Percentiles rank a stretch among this genome's conserved stretches.
phyloP scores from a whole-genome alignment of 2,113 vertebrate species.

The Pampusana beccarii region DNA sequence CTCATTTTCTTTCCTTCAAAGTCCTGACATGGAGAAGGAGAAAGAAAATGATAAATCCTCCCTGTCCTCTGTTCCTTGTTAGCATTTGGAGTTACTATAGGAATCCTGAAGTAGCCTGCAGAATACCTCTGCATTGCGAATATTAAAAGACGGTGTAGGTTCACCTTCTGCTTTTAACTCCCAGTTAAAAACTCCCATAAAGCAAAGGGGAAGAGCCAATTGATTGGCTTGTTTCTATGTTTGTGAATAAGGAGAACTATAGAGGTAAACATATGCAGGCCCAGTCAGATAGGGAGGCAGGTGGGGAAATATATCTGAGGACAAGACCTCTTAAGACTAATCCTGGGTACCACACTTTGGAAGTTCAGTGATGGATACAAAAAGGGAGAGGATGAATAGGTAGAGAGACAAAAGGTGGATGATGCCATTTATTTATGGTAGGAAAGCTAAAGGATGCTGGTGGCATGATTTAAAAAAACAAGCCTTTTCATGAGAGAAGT shows the following conservation, averaged over 20 bases:
- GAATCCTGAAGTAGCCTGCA: slow-evolving; percentile 28
- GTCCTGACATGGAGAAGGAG: neutral
- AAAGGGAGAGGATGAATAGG: neutral
- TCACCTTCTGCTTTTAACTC: neutral
- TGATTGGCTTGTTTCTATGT: neutral
- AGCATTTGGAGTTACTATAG: neutral
- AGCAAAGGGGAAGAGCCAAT: neutral
- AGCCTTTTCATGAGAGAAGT: neutral
- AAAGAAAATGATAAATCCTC: neutral
- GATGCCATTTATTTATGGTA: neutral
- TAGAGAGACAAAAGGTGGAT: neutral
- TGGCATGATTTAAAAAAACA: neutral
- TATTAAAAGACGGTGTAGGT: neutral
- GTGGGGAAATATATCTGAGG: neutral
- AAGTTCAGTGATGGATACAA: neutral
- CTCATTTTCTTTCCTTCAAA: slow-evolving; percentile 6
- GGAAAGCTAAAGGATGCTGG: neutral
- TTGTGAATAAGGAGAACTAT: neutral
- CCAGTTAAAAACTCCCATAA: neutral
- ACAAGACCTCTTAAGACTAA: neutral
- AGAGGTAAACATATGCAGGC: neutral
- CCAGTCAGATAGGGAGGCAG: neutral
- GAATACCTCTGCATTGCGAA: neutral
- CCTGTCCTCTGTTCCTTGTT: neutral
- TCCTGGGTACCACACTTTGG: neutral